Percentiles rank a stretch among this genome's conserved stretches.
Conservation (phyloP, 1,140 invertebrate species). For the Pristionchus pacificus region DNA sequence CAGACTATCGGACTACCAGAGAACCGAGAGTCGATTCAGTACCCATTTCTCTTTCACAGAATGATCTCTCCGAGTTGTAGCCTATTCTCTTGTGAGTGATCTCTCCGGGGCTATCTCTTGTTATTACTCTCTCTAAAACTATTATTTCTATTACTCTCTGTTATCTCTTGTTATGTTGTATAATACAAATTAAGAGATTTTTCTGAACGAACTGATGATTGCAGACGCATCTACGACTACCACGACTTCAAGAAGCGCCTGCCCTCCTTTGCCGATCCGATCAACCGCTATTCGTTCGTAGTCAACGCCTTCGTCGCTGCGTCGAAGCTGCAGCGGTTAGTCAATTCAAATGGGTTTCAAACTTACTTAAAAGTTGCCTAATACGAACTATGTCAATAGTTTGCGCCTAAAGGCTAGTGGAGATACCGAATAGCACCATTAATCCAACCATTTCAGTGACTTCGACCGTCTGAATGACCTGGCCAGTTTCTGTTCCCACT, state of each 20-base stretch:
- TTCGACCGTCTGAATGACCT: conserved; percentile 23
- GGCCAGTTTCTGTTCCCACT: conserved; percentile 21
- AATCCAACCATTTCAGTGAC: too few species aligned
- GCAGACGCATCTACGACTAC: conserved; percentile 21
- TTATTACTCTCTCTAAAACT: too few species aligned
- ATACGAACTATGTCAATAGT: not conserved
- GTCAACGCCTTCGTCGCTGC: conserved; percentile 20
- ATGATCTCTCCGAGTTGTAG: too few species aligned
- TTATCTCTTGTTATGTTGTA: too few species aligned
- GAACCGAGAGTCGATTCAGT: too few species aligned
- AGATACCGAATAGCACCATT: too few species aligned
- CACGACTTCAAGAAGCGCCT: conserved; percentile 26
- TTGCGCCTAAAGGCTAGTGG: not conserved
- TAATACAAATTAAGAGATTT: conserved; percentile 7
- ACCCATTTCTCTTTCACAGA: too few species aligned
- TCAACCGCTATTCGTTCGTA: conserved; percentile 23
- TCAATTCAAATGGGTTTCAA: too few species aligned
- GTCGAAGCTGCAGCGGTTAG: not conserved
- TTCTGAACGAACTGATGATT: not conserved
- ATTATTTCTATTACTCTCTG: too few species aligned
- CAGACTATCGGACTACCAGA: too few species aligned
- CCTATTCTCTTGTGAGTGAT: too few species aligned
- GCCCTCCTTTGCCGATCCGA: not conserved
- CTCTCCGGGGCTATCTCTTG: too few species aligned
- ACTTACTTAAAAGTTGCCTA: not conserved